Evolutionary conservation across 2,888 invertebrate species (phyloP).

Genomic region (Nomada fabriciana): DNA sequence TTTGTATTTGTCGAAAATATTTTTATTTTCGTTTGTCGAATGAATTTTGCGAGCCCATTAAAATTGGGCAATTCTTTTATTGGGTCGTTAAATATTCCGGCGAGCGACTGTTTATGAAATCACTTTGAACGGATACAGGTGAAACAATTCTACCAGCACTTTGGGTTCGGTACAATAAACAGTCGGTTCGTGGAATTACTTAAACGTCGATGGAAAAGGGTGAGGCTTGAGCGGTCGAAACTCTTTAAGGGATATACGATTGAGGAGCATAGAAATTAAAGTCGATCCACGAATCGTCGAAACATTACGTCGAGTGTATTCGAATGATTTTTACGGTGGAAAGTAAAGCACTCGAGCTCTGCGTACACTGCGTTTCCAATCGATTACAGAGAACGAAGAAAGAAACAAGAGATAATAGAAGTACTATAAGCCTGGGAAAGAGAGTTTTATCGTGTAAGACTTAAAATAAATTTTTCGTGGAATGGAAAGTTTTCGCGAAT

Average conservation of each 20-base stretch:
- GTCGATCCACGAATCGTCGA: conserved; percentile 9
- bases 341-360: background rate
- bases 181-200: background rate
- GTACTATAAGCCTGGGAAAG: background rate
- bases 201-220: background rate
- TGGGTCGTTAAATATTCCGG: no score
- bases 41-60: background rate
- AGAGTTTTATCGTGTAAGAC: background rate
- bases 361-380: conserved; percentile 17
- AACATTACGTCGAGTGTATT: conserved; percentile 2
- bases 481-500: background rate
- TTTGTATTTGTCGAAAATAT: no score
- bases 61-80: no score
- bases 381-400: background rate
- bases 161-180: background rate
- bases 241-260: conserved; percentile 8
- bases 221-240: no score
- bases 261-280: conserved; percentile 5
- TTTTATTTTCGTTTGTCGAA: background rate
- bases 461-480: background rate
- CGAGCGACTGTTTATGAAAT: no score
- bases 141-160: background rate
- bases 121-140: background rate
- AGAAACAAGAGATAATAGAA: conserved; percentile 9
- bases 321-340: conserved; percentile 14